phyloP scores from a whole-genome alignment of 2,113 vertebrate species.

The Hymenochirus boettgeri region DNA sequence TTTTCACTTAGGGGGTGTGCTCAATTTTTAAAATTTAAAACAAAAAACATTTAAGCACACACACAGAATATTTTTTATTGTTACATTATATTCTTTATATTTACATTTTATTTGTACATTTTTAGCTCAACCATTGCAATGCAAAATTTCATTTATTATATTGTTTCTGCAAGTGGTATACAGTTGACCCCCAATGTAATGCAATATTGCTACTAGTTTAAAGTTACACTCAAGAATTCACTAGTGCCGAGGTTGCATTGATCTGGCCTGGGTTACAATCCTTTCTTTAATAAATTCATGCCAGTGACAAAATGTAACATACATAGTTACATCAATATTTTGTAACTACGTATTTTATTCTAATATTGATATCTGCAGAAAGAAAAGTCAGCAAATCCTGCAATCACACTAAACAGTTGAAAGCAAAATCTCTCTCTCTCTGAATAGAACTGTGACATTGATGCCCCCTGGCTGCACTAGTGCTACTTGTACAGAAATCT shows the following conservation, averaged over 20 bases:
- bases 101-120: conserved; percentile 6
- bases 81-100: too few relatives aligned
- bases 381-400: conserved; percentile 7
- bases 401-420: background rate
- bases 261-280: conserved; percentile 30
- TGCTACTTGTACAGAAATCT: conserved; percentile 12
- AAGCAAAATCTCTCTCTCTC: conserved; percentile 30
- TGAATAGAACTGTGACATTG: conserved; percentile 40
- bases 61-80: too few relatives aligned
- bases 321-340: conserved; percentile 27
- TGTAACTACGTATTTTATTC: too few relatives aligned
- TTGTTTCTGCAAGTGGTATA: conserved; percentile 17
- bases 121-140: conserved; percentile 2
- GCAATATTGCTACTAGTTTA: conserved; percentile 28
- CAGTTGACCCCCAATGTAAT: conserved; percentile 33
- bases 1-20: too few relatives aligned
- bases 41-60: too few relatives aligned
- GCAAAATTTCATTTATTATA: conserved; percentile 21
- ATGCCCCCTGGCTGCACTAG: conserved; percentile 40
- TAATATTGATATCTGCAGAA: conserved; percentile 31
- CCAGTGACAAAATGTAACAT: conserved; percentile 30
- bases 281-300: conserved; percentile 20
- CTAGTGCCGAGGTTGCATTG: conserved; percentile 37
- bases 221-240: conserved; percentile 32
- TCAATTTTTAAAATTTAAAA: too few relatives aligned